Evolutionary conservation across 2,888 invertebrate genomes (phyloP).

Genomic region (Catocala nupta): DNA sequence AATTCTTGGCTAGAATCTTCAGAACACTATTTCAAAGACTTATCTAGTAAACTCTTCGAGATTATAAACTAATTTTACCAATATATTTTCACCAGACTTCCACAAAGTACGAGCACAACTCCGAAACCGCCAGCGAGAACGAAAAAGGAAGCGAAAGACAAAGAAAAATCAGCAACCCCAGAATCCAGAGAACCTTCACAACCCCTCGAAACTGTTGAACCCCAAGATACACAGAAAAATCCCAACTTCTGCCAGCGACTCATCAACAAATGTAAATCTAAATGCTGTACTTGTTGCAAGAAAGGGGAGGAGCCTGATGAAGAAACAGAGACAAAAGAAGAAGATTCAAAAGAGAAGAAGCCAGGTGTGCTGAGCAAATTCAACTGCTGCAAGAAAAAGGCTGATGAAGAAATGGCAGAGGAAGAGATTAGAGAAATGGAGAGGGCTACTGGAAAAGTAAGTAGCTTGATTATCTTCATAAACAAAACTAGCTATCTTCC

Average conservation of each 20-base stretch:
- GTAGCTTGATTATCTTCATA: slow-evolving; percentile 27
- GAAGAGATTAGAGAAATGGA: slow-evolving; percentile 68
- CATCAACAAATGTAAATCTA: slow-evolving; percentile 76
- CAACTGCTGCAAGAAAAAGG: slow-evolving; percentile 77
- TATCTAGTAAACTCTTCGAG: too few species aligned
- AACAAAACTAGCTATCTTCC: too few species aligned
- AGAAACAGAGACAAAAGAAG: slow-evolving; percentile 51
- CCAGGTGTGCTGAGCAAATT: slow-evolving; percentile 70
- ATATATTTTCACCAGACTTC: slow-evolving; percentile 65
- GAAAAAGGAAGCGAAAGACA: slow-evolving; percentile 66
- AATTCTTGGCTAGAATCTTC: too few species aligned
- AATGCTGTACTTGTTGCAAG: slow-evolving; percentile 83
- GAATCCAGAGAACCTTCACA: slow-evolving; percentile 47
- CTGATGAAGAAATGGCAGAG: slow-evolving; percentile 65
- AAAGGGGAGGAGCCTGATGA: slow-evolving; percentile 65
- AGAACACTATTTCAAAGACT: too few species aligned
- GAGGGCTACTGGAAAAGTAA: slow-evolving; percentile 79
- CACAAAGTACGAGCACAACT: slow-evolving; percentile 82
- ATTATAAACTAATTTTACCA: neutral
- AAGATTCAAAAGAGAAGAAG: slow-evolving; percentile 47
- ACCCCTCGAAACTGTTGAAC: slow-evolving; percentile 35
- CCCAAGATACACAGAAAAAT: slow-evolving; percentile 56
- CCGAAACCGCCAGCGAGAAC: slow-evolving; percentile 79
- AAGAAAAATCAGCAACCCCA: slow-evolving; percentile 52
- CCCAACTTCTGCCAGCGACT: slow-evolving; percentile 76